Evolutionary conservation across 2,113 vertebrate genomes (phyloP), one percentile per base, ranked within the genome.

Genomic region (Ifrita kowaldi): DNA sequence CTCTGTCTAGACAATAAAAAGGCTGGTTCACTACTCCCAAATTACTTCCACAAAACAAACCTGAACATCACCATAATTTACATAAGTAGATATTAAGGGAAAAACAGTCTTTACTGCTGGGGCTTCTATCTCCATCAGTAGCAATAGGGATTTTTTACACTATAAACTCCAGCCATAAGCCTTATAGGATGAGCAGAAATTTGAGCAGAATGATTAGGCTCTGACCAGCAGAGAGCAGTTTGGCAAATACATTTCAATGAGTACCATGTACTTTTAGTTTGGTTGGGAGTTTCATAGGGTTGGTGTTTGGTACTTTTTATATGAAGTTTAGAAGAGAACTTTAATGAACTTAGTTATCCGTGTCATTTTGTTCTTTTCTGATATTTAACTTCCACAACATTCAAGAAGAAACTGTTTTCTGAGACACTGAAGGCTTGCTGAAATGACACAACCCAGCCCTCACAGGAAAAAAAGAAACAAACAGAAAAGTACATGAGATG

Each of bases 401-500:
- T 53, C 46, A 93, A 74, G 30, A 69, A 30, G 63, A 91, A 6
- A 47, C 8, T 55, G n/a, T 35, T 73, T 87, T 42, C 69, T 81
- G 18, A 75, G 79, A 71, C 28, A 77, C 2, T 9, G 8, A 11
- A 77, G 21, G 46, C 39, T 59, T 62, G 18, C 26, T 83, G 56
- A 89, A 93, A 77, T 27, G 7, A 91, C 12, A 6, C 10, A n/a
- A 71, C 26, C 7, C 13, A 87, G 14, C 1, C 16, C 6, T 47
- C 18, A 65, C 0, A 21, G 5, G 11, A 11, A 7, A 56, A 53
- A 41, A 33, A n/a, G 1, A 33, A 1, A 0, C 4, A 41, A 69
- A 27, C n/a, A 74, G 11, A 42, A 49, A 89, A 84, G 30, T 11
- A 2, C 2, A 49, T 5, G 11, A 74, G 30, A 67, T 5, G 0